Evolutionary conservation across 92 coral and sea anemone genomes (phyloP), one percentile per base, ranked within the genome.

Genomic region (Galaxea fascicularis): DNA sequence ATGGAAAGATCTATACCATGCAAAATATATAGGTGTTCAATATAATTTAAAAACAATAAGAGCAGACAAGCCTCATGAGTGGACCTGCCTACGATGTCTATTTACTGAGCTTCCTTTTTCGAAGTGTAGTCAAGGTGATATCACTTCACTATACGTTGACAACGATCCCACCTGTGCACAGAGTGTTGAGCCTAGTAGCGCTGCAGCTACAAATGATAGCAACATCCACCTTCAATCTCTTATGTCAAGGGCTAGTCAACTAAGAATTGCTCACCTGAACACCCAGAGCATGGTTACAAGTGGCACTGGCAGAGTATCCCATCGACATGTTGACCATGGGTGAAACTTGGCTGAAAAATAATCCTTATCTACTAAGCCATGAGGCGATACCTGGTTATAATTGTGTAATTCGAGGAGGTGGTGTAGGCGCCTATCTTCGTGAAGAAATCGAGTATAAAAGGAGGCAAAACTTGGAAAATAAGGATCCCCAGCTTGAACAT

Each of bases 321-420:
- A 49, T 91, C 67, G 92, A 91, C 74, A 78, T 84, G 31, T 49
- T 82, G 12, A 86, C 89, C 24, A 69, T 91, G 79, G 83, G 86
- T 52, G 89, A 91, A 67, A 91, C 94, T 4, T 91, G 91, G 91
- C 86, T 91, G 2, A 87, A 87, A 64, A 68, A 76, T 26, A 81
- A 91, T 65, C 84, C 68, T n/a, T 78, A 67, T 35, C 76, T 91
- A 54, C 10, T 87, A 27, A 45, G 82, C n/a, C 77, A 77, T 74
- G 91, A 83, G 10, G 44, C 82, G 31, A 74, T 88, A 20, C 92
- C 91, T 17, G 88, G 87, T 4, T 90, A 90, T 44, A 30, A 64
- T 20, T n/a, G 22, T 62, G 67, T 70, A 26, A 83, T 83, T 39
- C 72, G 67, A 21, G 94, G 91, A 35, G 86, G 88, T 9, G 91